Evolutionary conservation across 2,113 vertebrate species (phyloP).

Genomic region (Dipodomys ordii): DNA sequence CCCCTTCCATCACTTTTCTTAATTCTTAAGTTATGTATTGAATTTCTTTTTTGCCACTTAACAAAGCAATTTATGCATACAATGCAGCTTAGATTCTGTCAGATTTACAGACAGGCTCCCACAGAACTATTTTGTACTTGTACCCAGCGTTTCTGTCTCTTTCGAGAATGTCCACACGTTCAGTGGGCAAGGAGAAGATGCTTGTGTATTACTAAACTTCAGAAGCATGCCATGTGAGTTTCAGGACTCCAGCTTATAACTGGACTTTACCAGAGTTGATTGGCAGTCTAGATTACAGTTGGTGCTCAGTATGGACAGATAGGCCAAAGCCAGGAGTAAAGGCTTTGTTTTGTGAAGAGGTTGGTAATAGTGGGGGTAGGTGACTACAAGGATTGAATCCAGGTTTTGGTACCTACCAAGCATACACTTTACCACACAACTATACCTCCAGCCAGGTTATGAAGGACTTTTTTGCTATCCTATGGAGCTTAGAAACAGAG

Average conservation of each 20-base stretch:
- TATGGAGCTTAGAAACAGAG: not conserved
- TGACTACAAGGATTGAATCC: too few relatives aligned
- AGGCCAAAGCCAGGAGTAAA: not conserved
- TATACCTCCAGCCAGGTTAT: not conserved
- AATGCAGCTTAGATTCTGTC: not conserved
- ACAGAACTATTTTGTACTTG: conserved; percentile 7
- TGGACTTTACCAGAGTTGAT: not conserved
- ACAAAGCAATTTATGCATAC: too few relatives aligned
- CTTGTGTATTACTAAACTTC: not conserved
- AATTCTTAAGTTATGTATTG: too few relatives aligned
- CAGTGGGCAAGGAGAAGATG: not conserved
- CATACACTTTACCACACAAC: not conserved
- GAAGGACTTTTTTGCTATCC: not conserved
- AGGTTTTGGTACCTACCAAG: too few relatives aligned
- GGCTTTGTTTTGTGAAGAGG: not conserved
- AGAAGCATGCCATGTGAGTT: not conserved
- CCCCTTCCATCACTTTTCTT: too few relatives aligned
- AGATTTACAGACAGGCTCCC: not conserved
- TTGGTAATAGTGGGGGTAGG: too few relatives aligned
- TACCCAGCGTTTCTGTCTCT: not conserved
- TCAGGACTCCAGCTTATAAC: not conserved
- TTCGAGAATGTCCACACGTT: not conserved
- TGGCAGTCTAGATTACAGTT: not conserved
- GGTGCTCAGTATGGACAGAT: not conserved
- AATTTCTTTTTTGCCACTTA: too few relatives aligned